phyloP scores from a whole-genome alignment of 2,888 invertebrate species.

The Eupsilia transversa region DNA sequence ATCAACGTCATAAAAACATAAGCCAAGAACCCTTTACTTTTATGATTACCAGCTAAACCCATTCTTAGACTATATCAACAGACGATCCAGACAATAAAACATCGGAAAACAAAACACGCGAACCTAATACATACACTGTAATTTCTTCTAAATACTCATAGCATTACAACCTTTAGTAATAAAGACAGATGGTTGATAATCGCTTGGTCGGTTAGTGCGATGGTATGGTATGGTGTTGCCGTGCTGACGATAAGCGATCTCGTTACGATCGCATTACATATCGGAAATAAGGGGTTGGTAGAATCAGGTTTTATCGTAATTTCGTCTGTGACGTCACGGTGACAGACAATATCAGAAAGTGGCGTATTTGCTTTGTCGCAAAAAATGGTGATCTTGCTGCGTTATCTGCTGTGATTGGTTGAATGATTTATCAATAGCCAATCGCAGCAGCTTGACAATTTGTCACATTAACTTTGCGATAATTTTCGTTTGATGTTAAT shows the following conservation, averaged over 20 bases:
- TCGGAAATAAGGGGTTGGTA: conserved; percentile 63
- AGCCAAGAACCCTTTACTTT: conserved; percentile 41
- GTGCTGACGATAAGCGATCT: conserved; percentile 61
- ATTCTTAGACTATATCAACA: conserved; percentile 55
- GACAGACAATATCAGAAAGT: conserved; percentile 16
- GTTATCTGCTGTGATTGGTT: background rate
- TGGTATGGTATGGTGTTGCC: conserved; percentile 50
- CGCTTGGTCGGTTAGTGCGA: conserved; percentile 12
- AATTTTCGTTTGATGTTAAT: too few relatives aligned
- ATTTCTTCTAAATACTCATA: conserved; percentile 42
- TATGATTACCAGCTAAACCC: conserved; percentile 50
- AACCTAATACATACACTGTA: conserved; percentile 55
- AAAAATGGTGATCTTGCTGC: background rate
- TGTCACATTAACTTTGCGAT: too few relatives aligned
- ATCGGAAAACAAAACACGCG: conserved; percentile 62
- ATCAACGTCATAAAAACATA: conserved; percentile 29
- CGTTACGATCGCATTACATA: conserved; percentile 64
- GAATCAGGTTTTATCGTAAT: conserved; percentile 38
- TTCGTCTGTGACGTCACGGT: conserved; percentile 49
- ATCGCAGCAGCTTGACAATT: background rate
- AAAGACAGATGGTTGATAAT: conserved; percentile 38
- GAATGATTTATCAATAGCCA: background rate
- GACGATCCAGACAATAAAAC: conserved; percentile 62
- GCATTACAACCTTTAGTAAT: conserved; percentile 14
- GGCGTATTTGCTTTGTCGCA: background rate